Base-by-base conservation (phyloP, 2,113 vertebrate species). In the Phasianus colchicus region DNA sequence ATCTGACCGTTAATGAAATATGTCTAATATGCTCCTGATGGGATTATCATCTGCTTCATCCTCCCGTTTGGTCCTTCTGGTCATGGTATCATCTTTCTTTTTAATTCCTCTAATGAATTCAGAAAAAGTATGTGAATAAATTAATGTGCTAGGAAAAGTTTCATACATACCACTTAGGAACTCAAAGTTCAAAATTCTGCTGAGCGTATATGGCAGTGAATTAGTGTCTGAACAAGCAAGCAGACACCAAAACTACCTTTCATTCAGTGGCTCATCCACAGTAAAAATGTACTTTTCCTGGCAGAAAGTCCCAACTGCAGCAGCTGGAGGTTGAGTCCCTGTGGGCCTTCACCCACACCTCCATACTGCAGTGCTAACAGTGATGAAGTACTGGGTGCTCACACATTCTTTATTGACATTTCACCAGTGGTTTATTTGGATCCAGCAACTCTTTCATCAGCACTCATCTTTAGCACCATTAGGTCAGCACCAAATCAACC, bases 41-140 rank as follows among this genome's bases (percentile, higher is more conserved):
- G 61, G 47, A 25, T 80, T 92, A 81, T 88, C 83, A 84, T 63
- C 67, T 75, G 55, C 48, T 76, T 89, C 67, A 57, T 79, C 78
- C 22, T 70, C 50, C 54, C 74, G 10, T 45, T 84, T 4, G 1
- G 63, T 92, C 50, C 47, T 93, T 67, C 79, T 84, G 66, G 38
- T 57, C 30, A 15, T 50, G 43, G 32, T 40, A 34, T 38, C 2
- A 0, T 43, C 57, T 42, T 64, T 78, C 20, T 58, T 22, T 88
- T 86, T 88, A 84, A 95, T 93, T 90, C 32, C 54, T 74, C 66
- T 86, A 76, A 94, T 30, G 24, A 87, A 79, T 32, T 36, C 47
- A 86, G 58, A 60, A 84, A 78, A 91, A 9, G 11, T 14, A 9
- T n/a, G 54, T 72, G 75, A 63, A 79, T 60, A 57, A 65, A 81